phyloP scores from a whole-genome alignment of 2,888 invertebrate species.

The Litoditis marina region DNA sequence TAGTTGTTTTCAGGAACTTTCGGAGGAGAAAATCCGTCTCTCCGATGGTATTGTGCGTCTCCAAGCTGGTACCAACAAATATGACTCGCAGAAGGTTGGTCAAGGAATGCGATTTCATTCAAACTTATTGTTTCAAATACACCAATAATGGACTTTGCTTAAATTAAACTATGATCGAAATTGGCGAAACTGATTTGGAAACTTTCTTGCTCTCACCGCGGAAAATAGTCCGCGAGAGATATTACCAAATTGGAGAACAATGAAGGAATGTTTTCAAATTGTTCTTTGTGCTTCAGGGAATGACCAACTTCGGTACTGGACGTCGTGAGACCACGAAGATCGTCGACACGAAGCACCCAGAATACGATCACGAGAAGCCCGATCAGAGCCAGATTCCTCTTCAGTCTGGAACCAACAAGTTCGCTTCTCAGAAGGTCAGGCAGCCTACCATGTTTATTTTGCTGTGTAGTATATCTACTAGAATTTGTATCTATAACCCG shows the following conservation, averaged over 20 bases:
- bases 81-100: constrained; percentile 60
- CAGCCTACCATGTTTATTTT: not conserved
- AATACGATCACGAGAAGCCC: constrained; percentile 60
- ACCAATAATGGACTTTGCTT: no score
- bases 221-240: no score
- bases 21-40: constrained; percentile 62
- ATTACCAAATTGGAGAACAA: no score
- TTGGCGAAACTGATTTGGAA: no score
- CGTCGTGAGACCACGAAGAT: constrained; percentile 62
- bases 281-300: constrained; percentile 50
- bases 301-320: constrained; percentile 60
- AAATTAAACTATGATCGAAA: no score
- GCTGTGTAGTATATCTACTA: no score
- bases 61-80: constrained; percentile 61
- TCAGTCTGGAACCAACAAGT: constrained; percentile 61
- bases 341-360: constrained; percentile 61
- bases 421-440: constrained; percentile 52
- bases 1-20: constrained; percentile 50
- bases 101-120: not conserved
- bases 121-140: no score
- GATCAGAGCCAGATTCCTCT: constrained; percentile 61
- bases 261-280: not conserved
- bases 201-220: no score
- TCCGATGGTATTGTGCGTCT: constrained; percentile 62
- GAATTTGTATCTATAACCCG: no score